These are phyloP conservation scores for Stratiomys singularior DNA, from an alignment of 2,888 invertebrate genomes.

Conservation along the genomic window DNA sequence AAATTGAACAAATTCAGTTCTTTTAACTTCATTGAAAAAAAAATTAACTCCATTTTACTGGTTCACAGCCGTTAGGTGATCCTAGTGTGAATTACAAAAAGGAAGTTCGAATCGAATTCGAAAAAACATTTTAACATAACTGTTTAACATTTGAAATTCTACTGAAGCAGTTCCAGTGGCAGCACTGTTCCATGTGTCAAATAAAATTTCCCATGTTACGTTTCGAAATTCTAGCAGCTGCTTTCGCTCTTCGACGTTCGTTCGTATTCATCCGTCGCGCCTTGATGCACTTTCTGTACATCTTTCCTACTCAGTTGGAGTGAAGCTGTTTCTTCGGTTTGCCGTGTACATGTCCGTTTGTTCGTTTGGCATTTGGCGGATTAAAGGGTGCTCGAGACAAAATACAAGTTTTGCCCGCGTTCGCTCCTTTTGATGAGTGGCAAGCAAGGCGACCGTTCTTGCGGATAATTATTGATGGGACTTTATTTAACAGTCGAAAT, in stretches of 20 bases:
- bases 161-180: neutral
- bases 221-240: slow-evolving; percentile 14
- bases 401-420: neutral
- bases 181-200: neutral
- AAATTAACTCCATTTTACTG: no score
- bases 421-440: neutral
- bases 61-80: no score
- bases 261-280: neutral
- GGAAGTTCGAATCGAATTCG: no score
- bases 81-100: no score
- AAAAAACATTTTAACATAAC: no score
- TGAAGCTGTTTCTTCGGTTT: neutral
- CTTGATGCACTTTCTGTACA: neutral
- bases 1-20: no score
- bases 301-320: slow-evolving; percentile 12
- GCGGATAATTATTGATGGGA: no score
- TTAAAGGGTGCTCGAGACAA: neutral
- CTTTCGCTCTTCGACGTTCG: neutral
- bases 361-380: neutral
- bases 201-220: neutral
- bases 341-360: neutral
- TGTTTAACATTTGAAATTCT: no score
- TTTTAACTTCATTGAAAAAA: no score
- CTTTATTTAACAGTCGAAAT: no score
- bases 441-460: neutral